Evolutionary conservation across 2,797 vertebrate genomes (phyloP), one percentile per base, ranked within the genome.

Genomic region (Australoheros facetus): DNA sequence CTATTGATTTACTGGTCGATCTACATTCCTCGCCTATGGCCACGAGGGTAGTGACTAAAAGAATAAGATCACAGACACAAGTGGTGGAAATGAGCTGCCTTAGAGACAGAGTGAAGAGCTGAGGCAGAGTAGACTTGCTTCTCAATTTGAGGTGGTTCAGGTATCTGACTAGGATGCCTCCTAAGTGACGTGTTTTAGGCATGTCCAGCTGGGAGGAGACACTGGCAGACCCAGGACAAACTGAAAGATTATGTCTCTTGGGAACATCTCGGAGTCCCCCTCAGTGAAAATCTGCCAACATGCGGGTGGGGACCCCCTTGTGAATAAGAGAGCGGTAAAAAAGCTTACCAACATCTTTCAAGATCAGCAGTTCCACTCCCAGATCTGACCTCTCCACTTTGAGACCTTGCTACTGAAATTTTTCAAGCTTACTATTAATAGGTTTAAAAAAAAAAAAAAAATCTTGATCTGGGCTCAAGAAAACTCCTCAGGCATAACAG

Each of bases 1-100:
- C 26, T 69, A 42, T 30, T 16, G 5, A 69, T 51, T 51, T 11
- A 19, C 42, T 30, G 19, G 0, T 0, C 19, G 19, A 0, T 0
- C 28, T 6, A 69, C 17, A 19, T 19, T 51, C 48, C 42, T 69
- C 64, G 48, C 42, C 64, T 51, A 13, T 69, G 42, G 42, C 26
- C 26, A 30, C 0, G 2, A 30, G 16, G 9, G 39, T 30, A 69
- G 10, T 17, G 42, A 69, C 3, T 11, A 37, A 34, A 34, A 34
- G 7, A 34, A 8, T 34, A 34, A 34, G 32, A 34, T 34, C 7
- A 3, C 32, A 34, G 32, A 34, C 7, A 34, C 32, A 34, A 34
- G 30, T 34, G 32, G 32, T 7, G 7, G 32, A 34, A 34, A 34
- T 34, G 32, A 34, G 7, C 32, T 34, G 32, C 32, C 32, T 34